Evolutionary conservation across 2,797 vertebrate genomes (phyloP).

Genomic region (Coregonus sp.): DNA sequence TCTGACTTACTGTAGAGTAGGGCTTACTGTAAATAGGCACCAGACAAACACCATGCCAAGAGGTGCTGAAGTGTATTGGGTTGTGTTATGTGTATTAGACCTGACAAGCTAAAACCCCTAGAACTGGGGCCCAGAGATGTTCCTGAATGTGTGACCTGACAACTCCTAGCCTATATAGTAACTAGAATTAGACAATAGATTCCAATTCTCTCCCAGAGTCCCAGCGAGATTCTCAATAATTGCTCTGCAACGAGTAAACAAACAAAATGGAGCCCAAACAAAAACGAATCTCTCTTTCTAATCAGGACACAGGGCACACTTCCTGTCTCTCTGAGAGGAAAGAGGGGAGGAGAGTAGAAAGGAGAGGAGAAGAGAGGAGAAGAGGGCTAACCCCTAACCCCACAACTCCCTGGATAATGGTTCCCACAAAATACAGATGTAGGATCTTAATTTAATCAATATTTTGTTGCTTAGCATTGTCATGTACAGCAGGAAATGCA

Average conservation of each 20-base stretch:
- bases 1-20: background rate
- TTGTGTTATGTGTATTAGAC: too few species aligned
- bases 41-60: too few species aligned
- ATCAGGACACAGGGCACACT: slow-evolving; percentile 66
- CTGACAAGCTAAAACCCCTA: too few species aligned
- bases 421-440: slow-evolving; percentile 19
- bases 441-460: too few species aligned
- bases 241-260: slow-evolving; percentile 62
- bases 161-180: background rate
- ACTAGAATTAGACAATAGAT: slow-evolving; percentile 6
- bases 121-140: too few species aligned
- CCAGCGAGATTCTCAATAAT: slow-evolving; percentile 47
- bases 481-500: too few species aligned
- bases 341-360: background rate
- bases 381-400: slow-evolving; percentile 11
- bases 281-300: slow-evolving; percentile 64
- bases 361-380: background rate
- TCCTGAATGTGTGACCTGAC: too few species aligned
- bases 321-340: slow-evolving; percentile 66
- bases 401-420: slow-evolving; percentile 40
- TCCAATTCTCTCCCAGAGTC: slow-evolving; percentile 27
- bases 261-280: slow-evolving; percentile 61
- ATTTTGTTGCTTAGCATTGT: too few species aligned
- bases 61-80: too few species aligned
- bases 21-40: too few species aligned